phyloP scores from a whole-genome alignment of 1,140 invertebrate genomes.

The Zaprionus camerounensis region DNA sequence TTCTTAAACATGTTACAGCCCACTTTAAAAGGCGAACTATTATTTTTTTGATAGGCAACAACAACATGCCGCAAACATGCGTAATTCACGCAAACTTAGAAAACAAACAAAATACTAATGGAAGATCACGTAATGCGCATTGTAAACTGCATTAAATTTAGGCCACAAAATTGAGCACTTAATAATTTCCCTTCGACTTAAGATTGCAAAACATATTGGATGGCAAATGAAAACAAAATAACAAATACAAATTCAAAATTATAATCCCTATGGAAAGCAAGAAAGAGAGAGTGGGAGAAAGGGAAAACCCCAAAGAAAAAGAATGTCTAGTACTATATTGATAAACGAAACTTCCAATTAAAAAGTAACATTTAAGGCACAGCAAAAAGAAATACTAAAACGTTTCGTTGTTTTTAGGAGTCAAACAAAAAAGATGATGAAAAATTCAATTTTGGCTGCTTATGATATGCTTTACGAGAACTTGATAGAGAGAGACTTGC shows the following conservation, averaged over 20 bases:
- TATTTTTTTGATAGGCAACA: conserved; percentile 29
- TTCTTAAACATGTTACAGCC: conserved; percentile 6
- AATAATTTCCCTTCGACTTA: conserved; percentile 43
- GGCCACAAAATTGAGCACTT: conserved; percentile 55
- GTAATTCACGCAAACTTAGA: conserved; percentile 10
- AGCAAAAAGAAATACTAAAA: conserved; percentile 63
- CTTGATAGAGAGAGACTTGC: conserved; percentile 9
- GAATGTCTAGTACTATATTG: conserved; percentile 56
- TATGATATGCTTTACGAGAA: conserved; percentile 45
- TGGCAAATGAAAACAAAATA: conserved; percentile 19
- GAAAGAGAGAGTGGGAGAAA: background rate
- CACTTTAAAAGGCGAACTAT: background rate
- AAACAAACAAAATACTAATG: conserved; percentile 11
- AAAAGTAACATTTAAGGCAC: conserved; percentile 71
- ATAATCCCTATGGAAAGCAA: conserved; percentile 37
- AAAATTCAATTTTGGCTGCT: conserved; percentile 54
- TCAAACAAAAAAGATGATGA: conserved; percentile 59
- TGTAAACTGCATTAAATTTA: conserved; percentile 75
- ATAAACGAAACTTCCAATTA: conserved; percentile 57
- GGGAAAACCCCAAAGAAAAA: conserved; percentile 31
- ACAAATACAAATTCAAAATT: conserved; percentile 52
- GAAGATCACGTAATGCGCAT: conserved; percentile 50
- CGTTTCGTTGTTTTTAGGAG: conserved; percentile 84
- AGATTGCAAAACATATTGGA: conserved; percentile 43
- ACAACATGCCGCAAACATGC: conserved; percentile 35